These are phyloP conservation scores for Cinara cedri DNA, from an alignment of 2,888 invertebrate genomes.

Conservation along the genomic window DNA sequence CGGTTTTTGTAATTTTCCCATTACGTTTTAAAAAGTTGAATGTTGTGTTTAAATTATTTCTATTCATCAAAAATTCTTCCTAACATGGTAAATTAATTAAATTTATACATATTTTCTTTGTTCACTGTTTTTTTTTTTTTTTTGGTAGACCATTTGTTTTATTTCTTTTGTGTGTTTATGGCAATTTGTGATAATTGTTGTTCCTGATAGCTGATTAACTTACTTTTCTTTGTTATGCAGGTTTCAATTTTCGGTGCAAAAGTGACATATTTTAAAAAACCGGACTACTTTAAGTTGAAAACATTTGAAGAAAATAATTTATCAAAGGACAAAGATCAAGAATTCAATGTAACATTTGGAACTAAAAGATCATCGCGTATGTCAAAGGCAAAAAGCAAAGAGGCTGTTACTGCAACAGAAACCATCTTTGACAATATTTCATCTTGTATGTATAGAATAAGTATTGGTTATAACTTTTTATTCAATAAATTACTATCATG, in stretches of 20 bases:
- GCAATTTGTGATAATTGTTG: too few relatives aligned
- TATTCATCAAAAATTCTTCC: too few relatives aligned
- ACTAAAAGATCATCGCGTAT: slow-evolving; percentile 34
- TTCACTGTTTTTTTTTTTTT: too few relatives aligned
- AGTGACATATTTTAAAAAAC: slow-evolving; percentile 37
- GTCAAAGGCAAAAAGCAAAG: not conserved
- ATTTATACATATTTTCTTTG: too few relatives aligned
- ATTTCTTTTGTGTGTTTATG: too few relatives aligned
- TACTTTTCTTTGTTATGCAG: slow-evolving; percentile 6
- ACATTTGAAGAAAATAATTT: not conserved
- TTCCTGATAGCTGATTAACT: too few relatives aligned
- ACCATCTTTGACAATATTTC: slow-evolving; percentile 16
- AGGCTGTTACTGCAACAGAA: not conserved
- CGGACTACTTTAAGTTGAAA: slow-evolving; percentile 43
- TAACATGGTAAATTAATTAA: too few relatives aligned
- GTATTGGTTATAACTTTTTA: not conserved
- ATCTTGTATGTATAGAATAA: slow-evolving; percentile 7
- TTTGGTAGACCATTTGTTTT: too few relatives aligned
- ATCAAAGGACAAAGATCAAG: not conserved
- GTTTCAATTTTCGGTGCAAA: slow-evolving; percentile 33
- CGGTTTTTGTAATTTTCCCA: too few relatives aligned
- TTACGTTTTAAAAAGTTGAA: too few relatives aligned
- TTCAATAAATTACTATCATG: not conserved
- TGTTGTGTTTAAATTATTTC: too few relatives aligned
- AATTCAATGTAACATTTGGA: slow-evolving; percentile 23